Evolutionary conservation across 2,797 vertebrate species (phyloP), one percentile per base, ranked within the genome.

Genomic region (Betta splendens): DNA sequence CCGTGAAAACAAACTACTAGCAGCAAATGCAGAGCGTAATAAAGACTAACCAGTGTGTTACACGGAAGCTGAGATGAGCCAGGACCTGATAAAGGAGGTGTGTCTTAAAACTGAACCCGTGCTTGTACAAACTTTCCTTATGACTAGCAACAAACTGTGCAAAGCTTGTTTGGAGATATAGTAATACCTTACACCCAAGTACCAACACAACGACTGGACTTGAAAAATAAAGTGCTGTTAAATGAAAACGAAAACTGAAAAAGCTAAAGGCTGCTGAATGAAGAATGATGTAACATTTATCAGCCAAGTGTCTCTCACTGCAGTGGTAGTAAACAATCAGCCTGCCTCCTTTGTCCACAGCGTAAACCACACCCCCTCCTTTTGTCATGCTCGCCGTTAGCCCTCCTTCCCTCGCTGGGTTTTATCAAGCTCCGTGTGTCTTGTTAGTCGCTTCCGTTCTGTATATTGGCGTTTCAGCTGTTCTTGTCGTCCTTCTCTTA

Each of bases 281-380:
- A 54, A 18, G 42, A 39, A 56, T 46, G 68, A 56, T 45, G 47
- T 53, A 52, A 40, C 61, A 64, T 22, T 52, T 64, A 54, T 67
- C 52, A 26, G 66, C 26, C 40, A 55, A 63, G 60, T 57, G 68
- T 83, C 78, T 58, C 65, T 75, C 71, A 74, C 77, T 85, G 80
- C 76, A 79, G 85, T 73, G 75, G 85, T 87, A 87, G 91, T 92
- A 92, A 92, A 93, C 91, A 91, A 88, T 89, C 83, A 75, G 85
- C 81, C 78, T 80, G 79, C 84, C 84, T 87, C 86, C 91, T 92
- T 92, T 93, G 92, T 92, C 91, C 91, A 90, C 69, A 82, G 79
- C 52, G 42, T 81, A 89, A 90, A 89, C 90, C 91, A 90, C 91
- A 90, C 90, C 91, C 87, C 91, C 90, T 89, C 79, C 86, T 90